Percentiles rank a stretch among this genome's conserved stretches.
Conservation (phyloP, 2,888 invertebrate genomes). For the Polylopha cassiicola region DNA sequence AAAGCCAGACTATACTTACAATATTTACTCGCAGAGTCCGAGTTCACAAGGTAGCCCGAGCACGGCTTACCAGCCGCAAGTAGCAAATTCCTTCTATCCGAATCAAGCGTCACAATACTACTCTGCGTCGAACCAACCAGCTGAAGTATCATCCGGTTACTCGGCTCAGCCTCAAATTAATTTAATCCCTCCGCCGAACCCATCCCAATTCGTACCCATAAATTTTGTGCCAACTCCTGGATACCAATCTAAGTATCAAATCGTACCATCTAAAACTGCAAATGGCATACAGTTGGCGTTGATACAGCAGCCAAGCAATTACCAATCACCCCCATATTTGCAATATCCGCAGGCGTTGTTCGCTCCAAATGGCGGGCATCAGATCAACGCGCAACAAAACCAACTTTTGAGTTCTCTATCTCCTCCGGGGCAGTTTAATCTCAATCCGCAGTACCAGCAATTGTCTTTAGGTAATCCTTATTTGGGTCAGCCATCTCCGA, state of each 20-base stretch:
- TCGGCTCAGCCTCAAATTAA: slow-evolving; percentile 46
- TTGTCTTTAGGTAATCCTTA: slow-evolving; percentile 46
- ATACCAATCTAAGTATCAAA: slow-evolving; percentile 65
- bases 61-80: slow-evolving; percentile 50
- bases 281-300: slow-evolving; percentile 56
- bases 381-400: slow-evolving; percentile 34
- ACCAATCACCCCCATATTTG: slow-evolving; percentile 39
- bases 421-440: slow-evolving; percentile 47
- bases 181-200: slow-evolving; percentile 37
- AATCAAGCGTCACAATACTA: slow-evolving; percentile 58
- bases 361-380: slow-evolving; percentile 8
- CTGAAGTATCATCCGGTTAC: slow-evolving; percentile 35
- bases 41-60: slow-evolving; percentile 37
- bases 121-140: slow-evolving; percentile 37
- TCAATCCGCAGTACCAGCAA: slow-evolving; percentile 46
- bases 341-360: slow-evolving; percentile 50
- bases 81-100: slow-evolving; percentile 62
- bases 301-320: slow-evolving; percentile 48
- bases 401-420: slow-evolving; percentile 33
- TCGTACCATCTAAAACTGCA: slow-evolving; percentile 52
- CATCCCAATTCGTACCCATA: slow-evolving; percentile 45
- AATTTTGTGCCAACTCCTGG: slow-evolving; percentile 63
- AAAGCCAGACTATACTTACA: slow-evolving; percentile 68
- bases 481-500: slow-evolving; percentile 54
- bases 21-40: slow-evolving; percentile 54